phyloP scores from a whole-genome alignment of 2,113 vertebrate species.

The Charadrius vociferus region DNA sequence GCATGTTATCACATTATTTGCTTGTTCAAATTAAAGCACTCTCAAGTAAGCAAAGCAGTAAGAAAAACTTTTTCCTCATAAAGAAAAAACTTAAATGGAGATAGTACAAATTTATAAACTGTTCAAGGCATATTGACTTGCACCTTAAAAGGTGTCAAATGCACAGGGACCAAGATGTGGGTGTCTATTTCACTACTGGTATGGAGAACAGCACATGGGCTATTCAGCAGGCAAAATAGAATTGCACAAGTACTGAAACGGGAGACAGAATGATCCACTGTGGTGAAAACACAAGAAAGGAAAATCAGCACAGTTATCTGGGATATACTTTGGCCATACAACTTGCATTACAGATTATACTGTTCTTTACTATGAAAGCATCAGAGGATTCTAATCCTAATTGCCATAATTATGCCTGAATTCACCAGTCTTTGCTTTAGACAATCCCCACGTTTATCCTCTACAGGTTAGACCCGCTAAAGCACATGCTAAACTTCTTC shows the following conservation, averaged over 20 bases:
- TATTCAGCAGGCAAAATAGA: neutral
- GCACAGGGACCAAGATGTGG: neutral
- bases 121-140: neutral
- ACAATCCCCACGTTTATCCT: accelerated
- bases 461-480: neutral
- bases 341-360: neutral
- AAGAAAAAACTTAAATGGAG: neutral
- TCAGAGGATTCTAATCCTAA: neutral
- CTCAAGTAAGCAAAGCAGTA: neutral
- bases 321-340: neutral
- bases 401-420: neutral
- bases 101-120: neutral
- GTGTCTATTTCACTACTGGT: neutral
- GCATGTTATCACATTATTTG: neutral
- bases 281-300: neutral
- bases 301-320: neutral
- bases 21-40: neutral
- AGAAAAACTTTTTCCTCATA: neutral
- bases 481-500: neutral
- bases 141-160: neutral
- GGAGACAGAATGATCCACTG: neutral
- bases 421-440: neutral
- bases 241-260: neutral
- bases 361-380: neutral
- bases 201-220: neutral